A percentile compares a stretch with the other conserved stretches of the same genome.
Evolutionary conservation across 1,140 invertebrate genomes (phyloP).

Genomic region (Paralvinella palmiformis): DNA sequence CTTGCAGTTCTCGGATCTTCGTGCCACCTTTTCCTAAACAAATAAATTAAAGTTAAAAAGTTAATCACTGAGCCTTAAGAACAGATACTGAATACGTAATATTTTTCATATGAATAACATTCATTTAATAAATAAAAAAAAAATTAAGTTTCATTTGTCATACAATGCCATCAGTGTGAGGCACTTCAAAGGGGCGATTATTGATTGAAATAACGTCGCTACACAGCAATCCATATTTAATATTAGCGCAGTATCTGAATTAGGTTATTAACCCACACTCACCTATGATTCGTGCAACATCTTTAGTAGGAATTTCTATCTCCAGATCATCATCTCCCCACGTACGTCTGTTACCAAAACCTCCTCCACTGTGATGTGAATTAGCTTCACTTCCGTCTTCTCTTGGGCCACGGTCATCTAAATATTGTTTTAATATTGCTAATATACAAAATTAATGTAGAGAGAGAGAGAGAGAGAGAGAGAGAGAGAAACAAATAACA

Average conservation of each 20-base stretch:
- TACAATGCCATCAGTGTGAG: neutral
- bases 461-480: too few relatives aligned
- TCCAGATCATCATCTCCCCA: neutral
- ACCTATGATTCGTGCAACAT: neutral
- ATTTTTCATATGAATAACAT: neutral
- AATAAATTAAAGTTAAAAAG: neutral
- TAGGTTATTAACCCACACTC: neutral
- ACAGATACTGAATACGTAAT: neutral
- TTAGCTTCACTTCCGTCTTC: too few relatives aligned
- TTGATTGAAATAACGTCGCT: neutral
- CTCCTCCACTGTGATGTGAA: too few relatives aligned
- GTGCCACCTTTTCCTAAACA: neutral
- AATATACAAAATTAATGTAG: too few relatives aligned
- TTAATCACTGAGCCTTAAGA: neutral
- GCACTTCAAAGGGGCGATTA: neutral
- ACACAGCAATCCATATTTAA: neutral
- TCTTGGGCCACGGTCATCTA: too few relatives aligned
- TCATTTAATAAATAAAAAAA: neutral
- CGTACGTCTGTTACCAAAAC: too few relatives aligned
- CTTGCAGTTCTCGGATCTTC: conserved; percentile 8
- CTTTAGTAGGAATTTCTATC: neutral
- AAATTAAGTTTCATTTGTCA: neutral
- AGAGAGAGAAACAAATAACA: too few relatives aligned
- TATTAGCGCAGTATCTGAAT: neutral
- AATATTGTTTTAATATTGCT: too few relatives aligned